Evolutionary conservation across 2,797 vertebrate species (phyloP).

Genomic region (Xenentodon cancila): DNA sequence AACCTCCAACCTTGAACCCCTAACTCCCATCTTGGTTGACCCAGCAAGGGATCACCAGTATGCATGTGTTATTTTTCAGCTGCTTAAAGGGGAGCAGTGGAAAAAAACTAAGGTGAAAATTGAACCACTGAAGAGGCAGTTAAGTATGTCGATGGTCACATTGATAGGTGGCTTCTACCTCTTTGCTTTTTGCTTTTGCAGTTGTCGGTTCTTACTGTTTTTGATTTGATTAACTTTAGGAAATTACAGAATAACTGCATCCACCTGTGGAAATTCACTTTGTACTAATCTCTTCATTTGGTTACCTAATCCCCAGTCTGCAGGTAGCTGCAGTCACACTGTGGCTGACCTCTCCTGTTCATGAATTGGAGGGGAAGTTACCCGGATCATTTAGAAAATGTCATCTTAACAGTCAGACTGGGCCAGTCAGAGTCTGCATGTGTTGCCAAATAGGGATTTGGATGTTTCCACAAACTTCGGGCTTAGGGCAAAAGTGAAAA

Average conservation of each 20-base stretch:
- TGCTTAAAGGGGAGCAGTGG: slow-evolving; percentile 24
- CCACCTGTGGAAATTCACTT: slow-evolving; percentile 65
- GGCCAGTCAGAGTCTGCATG: slow-evolving; percentile 7
- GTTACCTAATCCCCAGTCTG: slow-evolving; percentile 57
- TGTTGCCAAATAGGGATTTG: slow-evolving; percentile 5
- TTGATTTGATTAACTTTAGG: slow-evolving; percentile 72
- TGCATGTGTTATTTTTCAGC: slow-evolving; percentile 13
- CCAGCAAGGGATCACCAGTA: slow-evolving; percentile 15
- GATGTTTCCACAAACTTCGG: slow-evolving; percentile 13
- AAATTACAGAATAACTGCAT: slow-evolving; percentile 71
- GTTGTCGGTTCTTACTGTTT: slow-evolving; percentile 21
- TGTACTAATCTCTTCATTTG: slow-evolving; percentile 63
- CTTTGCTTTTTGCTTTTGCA: neutral
- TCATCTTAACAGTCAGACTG: slow-evolving; percentile 41
- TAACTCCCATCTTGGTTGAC: slow-evolving; percentile 34
- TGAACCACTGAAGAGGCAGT: slow-evolving; percentile 42
- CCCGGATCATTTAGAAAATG: slow-evolving; percentile 8
- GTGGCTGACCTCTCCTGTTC: slow-evolving; percentile 53
- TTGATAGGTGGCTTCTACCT: slow-evolving; percentile 33
- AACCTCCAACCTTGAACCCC: slow-evolving; percentile 57
- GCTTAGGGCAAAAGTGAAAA: slow-evolving; percentile 12
- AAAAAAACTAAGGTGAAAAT: slow-evolving; percentile 52
- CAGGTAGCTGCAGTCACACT: slow-evolving; percentile 56
- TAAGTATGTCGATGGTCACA: slow-evolving; percentile 25
- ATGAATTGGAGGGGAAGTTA: slow-evolving; percentile 11